These are phyloP conservation scores for Yoshiicerus persimilis DNA, from an alignment of 1,140 invertebrate genomes.

Conservation along the genomic window DNA sequence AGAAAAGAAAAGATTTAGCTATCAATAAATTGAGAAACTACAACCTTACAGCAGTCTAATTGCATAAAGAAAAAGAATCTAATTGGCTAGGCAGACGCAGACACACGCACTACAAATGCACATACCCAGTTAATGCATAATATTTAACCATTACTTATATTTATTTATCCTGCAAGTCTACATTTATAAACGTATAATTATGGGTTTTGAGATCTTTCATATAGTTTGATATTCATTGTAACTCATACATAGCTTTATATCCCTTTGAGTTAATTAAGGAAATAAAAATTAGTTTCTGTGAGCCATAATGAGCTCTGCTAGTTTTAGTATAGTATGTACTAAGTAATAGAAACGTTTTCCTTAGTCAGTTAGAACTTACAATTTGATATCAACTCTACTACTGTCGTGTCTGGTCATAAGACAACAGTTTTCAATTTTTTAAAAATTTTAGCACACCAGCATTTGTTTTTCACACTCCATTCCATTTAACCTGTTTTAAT, in stretches of 20 bases:
- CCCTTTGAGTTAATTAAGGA: not conserved
- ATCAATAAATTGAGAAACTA: too few species aligned
- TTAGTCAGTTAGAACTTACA: not conserved
- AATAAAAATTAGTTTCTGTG: not conserved
- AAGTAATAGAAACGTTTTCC: not conserved
- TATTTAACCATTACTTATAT: not conserved
- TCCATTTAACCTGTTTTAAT: not conserved
- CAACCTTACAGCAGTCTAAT: too few species aligned
- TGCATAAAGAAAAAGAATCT: too few species aligned
- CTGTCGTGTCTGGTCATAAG: not conserved
- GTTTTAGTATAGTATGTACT: not conserved
- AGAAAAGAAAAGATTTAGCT: too few species aligned
- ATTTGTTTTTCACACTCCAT: not conserved
- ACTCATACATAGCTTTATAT: not conserved
- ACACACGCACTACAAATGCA: not conserved
- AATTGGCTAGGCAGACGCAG: not conserved
- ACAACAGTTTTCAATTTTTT: not conserved
- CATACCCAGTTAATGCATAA: not conserved
- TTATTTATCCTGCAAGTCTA: not conserved
- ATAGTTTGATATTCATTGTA: slow-evolving; percentile 10
- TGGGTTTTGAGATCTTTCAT: slow-evolving; percentile 4
- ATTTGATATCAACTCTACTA: not conserved
- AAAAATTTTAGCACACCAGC: not conserved
- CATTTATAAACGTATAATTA: not conserved
- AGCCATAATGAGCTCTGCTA: not conserved